These are phyloP conservation scores for Lycopodina hypogea DNA, from an alignment of 37 sponge, comb jelly and placozoan species.

Conservation along the genomic window DNA sequence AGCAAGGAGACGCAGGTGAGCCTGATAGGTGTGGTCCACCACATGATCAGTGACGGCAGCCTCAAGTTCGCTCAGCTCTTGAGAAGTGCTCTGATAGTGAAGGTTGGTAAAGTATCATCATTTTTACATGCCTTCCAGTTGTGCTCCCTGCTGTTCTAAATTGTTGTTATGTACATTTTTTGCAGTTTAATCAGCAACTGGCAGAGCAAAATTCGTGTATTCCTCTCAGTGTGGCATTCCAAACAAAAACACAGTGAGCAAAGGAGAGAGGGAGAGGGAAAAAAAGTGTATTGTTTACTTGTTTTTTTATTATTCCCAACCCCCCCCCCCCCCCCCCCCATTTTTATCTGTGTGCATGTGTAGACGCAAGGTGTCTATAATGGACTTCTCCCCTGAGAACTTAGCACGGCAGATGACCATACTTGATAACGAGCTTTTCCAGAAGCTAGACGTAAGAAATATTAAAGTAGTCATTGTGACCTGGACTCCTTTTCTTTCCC, in stretches of 20 bases:
- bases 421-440: conserved; percentile 74
- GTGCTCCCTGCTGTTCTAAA: background rate
- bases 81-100: conserved; percentile 52
- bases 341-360: background rate
- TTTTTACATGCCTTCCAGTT: background rate
- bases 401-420: conserved; percentile 84
- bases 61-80: conserved; percentile 79
- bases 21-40: conserved; percentile 57
- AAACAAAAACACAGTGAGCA: conserved; percentile 1
- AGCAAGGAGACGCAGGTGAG: conserved; percentile 42
- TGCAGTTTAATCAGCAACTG: conserved; percentile 16
- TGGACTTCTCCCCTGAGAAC: conserved; percentile 55
- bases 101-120: conserved; percentile 13
- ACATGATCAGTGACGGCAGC: conserved; percentile 58
- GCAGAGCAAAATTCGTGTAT: background rate
- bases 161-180: background rate
- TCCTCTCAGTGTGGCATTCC: conserved; percentile 10
- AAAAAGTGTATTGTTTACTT: background rate
- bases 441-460: conserved; percentile 76
- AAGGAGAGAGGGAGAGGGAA: background rate
- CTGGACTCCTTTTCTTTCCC: background rate
- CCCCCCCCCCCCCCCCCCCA: background rate
- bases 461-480: background rate
- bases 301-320: background rate
- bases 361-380: conserved; percentile 28